Evolutionary conservation across 2,888 invertebrate species (phyloP).

Genomic region (Seira sanloemensis): DNA sequence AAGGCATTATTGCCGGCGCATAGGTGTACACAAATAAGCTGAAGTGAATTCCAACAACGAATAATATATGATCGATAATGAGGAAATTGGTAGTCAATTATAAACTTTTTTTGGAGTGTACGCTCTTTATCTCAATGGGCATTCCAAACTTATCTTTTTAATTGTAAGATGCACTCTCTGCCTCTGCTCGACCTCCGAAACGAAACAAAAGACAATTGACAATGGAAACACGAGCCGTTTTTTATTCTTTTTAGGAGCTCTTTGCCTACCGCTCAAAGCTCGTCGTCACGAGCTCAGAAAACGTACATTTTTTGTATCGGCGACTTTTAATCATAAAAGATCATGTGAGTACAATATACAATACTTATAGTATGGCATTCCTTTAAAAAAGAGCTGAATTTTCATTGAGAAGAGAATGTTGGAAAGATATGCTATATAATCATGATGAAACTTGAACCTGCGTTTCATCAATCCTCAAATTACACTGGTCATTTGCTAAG

Average conservation of each 20-base stretch:
- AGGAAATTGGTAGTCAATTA: slow-evolving; percentile 3
- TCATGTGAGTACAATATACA: too few relatives aligned
- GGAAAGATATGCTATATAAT: too few relatives aligned
- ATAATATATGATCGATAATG: slow-evolving; percentile 10
- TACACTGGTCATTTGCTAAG: too few relatives aligned
- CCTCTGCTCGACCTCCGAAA: not conserved
- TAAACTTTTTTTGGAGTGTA: not conserved
- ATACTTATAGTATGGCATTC: too few relatives aligned
- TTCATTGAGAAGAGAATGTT: too few relatives aligned
- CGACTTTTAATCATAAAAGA: too few relatives aligned
- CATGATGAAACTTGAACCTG: too few relatives aligned
- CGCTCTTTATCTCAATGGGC: slow-evolving; percentile 13
- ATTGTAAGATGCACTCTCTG: slow-evolving; percentile 19
- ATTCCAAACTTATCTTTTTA: slow-evolving; percentile 34
- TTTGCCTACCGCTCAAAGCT: not conserved
- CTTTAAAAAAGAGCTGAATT: too few relatives aligned
- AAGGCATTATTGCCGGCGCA: not conserved
- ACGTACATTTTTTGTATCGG: too few relatives aligned
- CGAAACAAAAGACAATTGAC: slow-evolving; percentile 3
- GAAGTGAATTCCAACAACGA: slow-evolving; percentile 6
- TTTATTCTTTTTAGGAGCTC: too few relatives aligned
- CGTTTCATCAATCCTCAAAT: too few relatives aligned
- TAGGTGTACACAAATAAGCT: not conserved
- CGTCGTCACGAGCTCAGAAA: slow-evolving; percentile 5
- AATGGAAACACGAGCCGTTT: not conserved